phyloP scores from a whole-genome alignment of 2,113 vertebrate genomes.

The human (Homo sapiens) region GRCh38 chr16:64647001-64647500 shows the following conservation, averaged over 20 bases:
- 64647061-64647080: no score
- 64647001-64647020: no score
- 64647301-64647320: neutral
- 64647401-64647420: neutral
- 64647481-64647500: neutral
- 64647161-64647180: no score
- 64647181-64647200: neutral
- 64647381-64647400: neutral
- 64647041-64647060: no score
- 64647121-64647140: no score
- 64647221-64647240: neutral
- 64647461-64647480: neutral
- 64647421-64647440: neutral
- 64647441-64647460: neutral
- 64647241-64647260: slow-evolving; percentile 30
- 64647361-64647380: neutral
- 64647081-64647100: no score
- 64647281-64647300: neutral
- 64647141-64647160: no score
- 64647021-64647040: no score
- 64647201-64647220: neutral
- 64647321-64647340: neutral
- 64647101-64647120: no score
- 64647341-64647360: neutral
- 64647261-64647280: neutral